Percentiles rank a stretch among this genome's conserved stretches.
Conservation (phyloP, 2,797 vertebrate genomes). For the Zenarchopterus dispar region DNA sequence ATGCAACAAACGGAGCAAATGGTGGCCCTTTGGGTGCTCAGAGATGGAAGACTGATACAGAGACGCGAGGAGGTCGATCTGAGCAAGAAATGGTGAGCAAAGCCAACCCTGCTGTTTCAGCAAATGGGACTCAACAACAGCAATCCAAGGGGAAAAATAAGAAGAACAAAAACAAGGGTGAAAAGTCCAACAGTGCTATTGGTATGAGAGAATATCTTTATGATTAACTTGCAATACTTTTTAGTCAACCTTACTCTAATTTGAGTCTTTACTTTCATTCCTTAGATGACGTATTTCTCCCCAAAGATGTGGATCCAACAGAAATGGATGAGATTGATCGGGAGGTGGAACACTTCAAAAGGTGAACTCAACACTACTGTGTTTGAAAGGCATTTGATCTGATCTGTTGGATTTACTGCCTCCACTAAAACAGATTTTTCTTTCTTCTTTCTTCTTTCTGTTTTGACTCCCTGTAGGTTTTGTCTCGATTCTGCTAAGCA, state of each 20-base stretch:
- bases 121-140: slow-evolving; percentile 84
- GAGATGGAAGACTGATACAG: slow-evolving; percentile 72
- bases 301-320: slow-evolving; percentile 93
- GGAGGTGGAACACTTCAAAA: slow-evolving; percentile 99
- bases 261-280: slow-evolving; percentile 32
- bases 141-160: slow-evolving; percentile 92
- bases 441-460: slow-evolving; percentile 8
- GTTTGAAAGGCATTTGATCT: neutral
- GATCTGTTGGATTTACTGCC: neutral
- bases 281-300: slow-evolving; percentile 98
- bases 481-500: slow-evolving; percentile 99
- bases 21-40: slow-evolving; percentile 60
- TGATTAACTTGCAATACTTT: neutral
- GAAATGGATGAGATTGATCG: slow-evolving; percentile 99
- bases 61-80: slow-evolving; percentile 60
- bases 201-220: slow-evolving; percentile 75
- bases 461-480: slow-evolving; percentile 84
- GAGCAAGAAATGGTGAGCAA: slow-evolving; percentile 79
- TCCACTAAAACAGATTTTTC: slow-evolving; percentile 4
- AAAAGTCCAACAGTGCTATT: slow-evolving; percentile 87
- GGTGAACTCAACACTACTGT: slow-evolving; percentile 70
- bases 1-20: slow-evolving; percentile 62
- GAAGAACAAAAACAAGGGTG: slow-evolving; percentile 93
- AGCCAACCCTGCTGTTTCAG: slow-evolving; percentile 50
- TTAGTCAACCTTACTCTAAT: neutral